Evolutionary conservation across 2,797 vertebrate species (phyloP), one percentile per base, ranked within the genome.

Genomic region (Trichosurus vulpecula): DNA sequence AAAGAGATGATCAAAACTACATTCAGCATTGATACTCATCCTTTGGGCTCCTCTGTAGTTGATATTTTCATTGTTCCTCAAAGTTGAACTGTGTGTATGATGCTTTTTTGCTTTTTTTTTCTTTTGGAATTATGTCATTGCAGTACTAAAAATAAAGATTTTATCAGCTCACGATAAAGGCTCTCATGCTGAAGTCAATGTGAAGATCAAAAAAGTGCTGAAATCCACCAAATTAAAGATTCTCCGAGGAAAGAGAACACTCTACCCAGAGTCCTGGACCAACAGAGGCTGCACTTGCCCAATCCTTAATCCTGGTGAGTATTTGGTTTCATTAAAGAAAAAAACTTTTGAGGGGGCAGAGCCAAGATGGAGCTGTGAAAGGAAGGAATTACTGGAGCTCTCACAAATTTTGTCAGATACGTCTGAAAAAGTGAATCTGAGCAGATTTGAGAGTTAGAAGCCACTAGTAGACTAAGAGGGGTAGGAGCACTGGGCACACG

Each of bases 221-320:
- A 99, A 99, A 98, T 99, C 99, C 97, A 99, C 99, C 96, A 99
- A 99, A 98, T 93, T 99, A 98, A 99, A 99, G 98, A 99, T 99
- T 96, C 98, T 99, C 54, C 98, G 98, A 54, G 99, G 99, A 97
- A 99, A 99, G 54, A 98, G 98, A 95, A 99, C 98, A 0, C 99
- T 99, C 87, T 99, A 99, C 97, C 99, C 99, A 2, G 99, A 99
- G 98, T 99, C 99, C 41, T 99, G 99, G 99, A 99, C 99, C 0
- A 99, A 99, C 66, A 99, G 99, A 98, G 99, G 99, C 95, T 99
- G 99, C 97, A 99, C 99, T 94, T 99, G 99, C 95, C 99, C 99
- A 29, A 99, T 99, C 97, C 99, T 99, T 96, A 99, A 99, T 97
- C 99, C 99, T 54, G 99, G 99, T 99, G 97, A 98, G 99, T 94